A percentile compares a stretch with the other conserved stretches of the same genome.
Evolutionary conservation across 2,113 vertebrate genomes (phyloP).

Genomic region (Ophiodon elongatus): DNA sequence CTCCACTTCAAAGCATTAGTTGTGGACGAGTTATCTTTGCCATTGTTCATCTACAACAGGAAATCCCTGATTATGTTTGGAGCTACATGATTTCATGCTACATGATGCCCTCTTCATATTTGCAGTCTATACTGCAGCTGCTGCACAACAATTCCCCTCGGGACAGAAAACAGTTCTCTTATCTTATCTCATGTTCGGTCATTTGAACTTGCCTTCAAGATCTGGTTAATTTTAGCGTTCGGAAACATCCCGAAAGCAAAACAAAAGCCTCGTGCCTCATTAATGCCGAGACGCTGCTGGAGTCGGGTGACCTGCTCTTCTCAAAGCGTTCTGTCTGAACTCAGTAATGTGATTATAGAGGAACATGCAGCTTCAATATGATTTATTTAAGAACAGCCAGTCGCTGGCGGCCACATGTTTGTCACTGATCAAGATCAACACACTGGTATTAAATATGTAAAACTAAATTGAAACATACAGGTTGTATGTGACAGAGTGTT

Average conservation of each 20-base stretch:
- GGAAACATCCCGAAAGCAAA: slow-evolving; percentile 6
- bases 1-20: no score
- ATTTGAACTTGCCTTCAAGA: no score
- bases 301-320: slow-evolving; percentile 27
- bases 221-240: neutral
- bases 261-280: neutral
- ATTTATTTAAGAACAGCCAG: slow-evolving; percentile 42
- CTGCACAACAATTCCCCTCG: neutral
- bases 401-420: slow-evolving; percentile 18
- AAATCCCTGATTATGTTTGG: no score
- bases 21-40: no score
- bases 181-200: neutral
- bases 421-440: neutral
- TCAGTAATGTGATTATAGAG: slow-evolving; percentile 63
- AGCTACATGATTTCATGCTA: neutral
- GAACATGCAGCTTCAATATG: slow-evolving; percentile 54
- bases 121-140: neutral
- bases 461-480: neutral
- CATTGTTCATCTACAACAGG: no score
- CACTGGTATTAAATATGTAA: neutral
- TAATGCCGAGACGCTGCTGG: slow-evolving; percentile 18
- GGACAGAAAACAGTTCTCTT: neutral
- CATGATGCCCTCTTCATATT: neutral
- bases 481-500: neutral
- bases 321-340: slow-evolving; percentile 11